Evolutionary conservation across 2,888 invertebrate species (phyloP).

Genomic region (Amiota mariae): DNA sequence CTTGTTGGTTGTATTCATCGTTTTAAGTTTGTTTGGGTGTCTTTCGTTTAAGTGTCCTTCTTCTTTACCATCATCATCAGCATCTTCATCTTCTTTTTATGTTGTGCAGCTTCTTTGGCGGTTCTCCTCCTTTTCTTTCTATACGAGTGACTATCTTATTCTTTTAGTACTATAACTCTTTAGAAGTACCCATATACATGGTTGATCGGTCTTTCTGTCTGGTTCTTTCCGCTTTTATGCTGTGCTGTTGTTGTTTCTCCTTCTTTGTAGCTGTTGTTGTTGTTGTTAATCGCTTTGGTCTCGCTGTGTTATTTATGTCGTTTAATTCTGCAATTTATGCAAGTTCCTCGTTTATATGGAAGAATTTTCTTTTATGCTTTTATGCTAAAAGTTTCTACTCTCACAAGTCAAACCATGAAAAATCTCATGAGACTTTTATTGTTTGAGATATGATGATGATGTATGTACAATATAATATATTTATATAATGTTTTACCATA

Average conservation of each 20-base stretch:
- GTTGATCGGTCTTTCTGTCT: neutral
- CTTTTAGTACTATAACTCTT: neutral
- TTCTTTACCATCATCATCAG: neutral
- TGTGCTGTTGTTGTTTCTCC: neutral
- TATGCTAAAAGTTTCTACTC: neutral
- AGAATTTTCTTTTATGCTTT: neutral
- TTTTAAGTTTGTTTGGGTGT: slow-evolving; percentile 33
- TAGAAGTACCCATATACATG: slow-evolving; percentile 6
- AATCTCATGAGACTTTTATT: too few relatives aligned
- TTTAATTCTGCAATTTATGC: slow-evolving; percentile 51
- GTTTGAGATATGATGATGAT: too few relatives aligned
- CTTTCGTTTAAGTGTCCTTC: slow-evolving; percentile 29
- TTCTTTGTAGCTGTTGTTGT: neutral
- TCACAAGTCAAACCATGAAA: neutral
- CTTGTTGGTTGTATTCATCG: neutral
- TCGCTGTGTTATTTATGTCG: slow-evolving; percentile 52
- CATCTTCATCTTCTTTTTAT: neutral
- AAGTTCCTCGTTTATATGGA: slow-evolving; percentile 12
- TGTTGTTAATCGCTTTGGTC: slow-evolving; percentile 35
- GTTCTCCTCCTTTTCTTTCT: slow-evolving; percentile 8
- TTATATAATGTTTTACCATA: too few relatives aligned
- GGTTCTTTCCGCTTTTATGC: neutral
- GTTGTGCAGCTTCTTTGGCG: slow-evolving; percentile 19
- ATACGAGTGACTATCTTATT: too few relatives aligned
- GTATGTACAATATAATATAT: too few relatives aligned